Evolutionary conservation across 2,797 vertebrate species (phyloP), one percentile per base, ranked within the genome.

Genomic region (Schizothorax lantsangensis): DNA sequence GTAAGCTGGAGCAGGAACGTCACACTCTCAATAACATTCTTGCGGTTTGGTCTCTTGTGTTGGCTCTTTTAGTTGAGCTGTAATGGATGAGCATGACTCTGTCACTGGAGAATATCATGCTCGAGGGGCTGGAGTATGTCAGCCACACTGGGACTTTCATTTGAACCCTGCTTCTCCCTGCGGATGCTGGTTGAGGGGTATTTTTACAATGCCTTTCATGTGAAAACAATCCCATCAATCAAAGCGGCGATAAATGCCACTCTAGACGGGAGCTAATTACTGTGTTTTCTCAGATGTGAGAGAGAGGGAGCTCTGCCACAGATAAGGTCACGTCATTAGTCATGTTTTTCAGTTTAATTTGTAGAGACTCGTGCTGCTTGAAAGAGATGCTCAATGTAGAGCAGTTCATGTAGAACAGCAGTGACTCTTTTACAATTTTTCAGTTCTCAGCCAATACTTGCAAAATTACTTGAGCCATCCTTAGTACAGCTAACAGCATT

Each of bases 1-100:
- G 98, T 99, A 94, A 96, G 97, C 45, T 12, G 38, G 72, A 74
- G 14, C 23, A 26, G 72, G 26, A 49, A 19, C 0, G 64, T 66
- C 64, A 33, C 62, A 7, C 30, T 33, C 62, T 33, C 62, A 11
- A 21, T 23, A 21, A 14, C 14, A 21, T 19, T 45, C 38, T 64
- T 64, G 14, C 0, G 38, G 38, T 80, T 59, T 64, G n/a, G 38
- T 80, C 54, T 59, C 14, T 30, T 62, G 52, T 57, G 38, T 40
- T 40, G 38, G 38, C 38, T 40, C 38, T 45, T 45, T 23, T 5
- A 78, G 12, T 15, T 40, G 6, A 79, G 36, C 33, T 71, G 30
- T 40, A 3, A 6, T 40, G 5, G 52, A 7, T 11, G 23, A 72
- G 40, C 14, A 1, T 57, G 6, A 30, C 15, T 68, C 66, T 49